Evolutionary conservation across 2,888 invertebrate genomes (phyloP).

Genomic region (Harpalus rubripes): DNA sequence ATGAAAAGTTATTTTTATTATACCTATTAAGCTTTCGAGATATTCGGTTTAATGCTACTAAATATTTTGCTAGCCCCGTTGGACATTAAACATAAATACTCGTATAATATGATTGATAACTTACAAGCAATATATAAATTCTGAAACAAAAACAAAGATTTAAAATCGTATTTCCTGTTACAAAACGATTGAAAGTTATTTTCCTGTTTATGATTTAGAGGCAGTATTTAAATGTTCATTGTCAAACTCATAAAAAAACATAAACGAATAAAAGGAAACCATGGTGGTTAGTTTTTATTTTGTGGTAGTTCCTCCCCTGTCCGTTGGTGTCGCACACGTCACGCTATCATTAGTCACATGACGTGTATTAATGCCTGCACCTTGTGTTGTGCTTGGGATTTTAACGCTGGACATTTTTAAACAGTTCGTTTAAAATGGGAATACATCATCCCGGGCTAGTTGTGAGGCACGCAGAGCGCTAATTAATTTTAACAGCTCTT

Average conservation of each 20-base stretch:
- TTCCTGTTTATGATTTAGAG: slow-evolving; percentile 38
- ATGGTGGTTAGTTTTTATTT: background rate
- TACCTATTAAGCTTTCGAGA: too few relatives aligned
- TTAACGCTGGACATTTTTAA: slow-evolving; percentile 61
- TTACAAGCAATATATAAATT: slow-evolving; percentile 24
- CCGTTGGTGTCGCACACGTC: slow-evolving; percentile 42
- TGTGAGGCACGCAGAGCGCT: slow-evolving; percentile 50
- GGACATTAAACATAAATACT: background rate
- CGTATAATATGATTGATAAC: slow-evolving; percentile 29
- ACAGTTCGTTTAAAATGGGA: slow-evolving; percentile 60
- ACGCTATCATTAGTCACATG: slow-evolving; percentile 61
- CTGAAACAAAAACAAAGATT: slow-evolving; percentile 5
- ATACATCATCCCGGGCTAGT: slow-evolving; percentile 49
- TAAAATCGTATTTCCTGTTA: slow-evolving; percentile 28
- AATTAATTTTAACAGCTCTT: slow-evolving; percentile 67
- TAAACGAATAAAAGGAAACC: background rate
- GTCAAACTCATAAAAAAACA: slow-evolving; percentile 24
- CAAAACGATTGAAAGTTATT: slow-evolving; percentile 39
- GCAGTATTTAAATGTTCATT: slow-evolving; percentile 21
- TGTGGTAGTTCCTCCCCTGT: slow-evolving; percentile 14
- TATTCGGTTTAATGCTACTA: background rate
- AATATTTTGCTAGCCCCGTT: slow-evolving; percentile 11
- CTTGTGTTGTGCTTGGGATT: slow-evolving; percentile 50
- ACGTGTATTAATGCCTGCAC: slow-evolving; percentile 57
- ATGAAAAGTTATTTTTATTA: too few relatives aligned